Base-by-base conservation (phyloP, 1,140 invertebrate genomes). In the Brachionus plicatilis region DNA sequence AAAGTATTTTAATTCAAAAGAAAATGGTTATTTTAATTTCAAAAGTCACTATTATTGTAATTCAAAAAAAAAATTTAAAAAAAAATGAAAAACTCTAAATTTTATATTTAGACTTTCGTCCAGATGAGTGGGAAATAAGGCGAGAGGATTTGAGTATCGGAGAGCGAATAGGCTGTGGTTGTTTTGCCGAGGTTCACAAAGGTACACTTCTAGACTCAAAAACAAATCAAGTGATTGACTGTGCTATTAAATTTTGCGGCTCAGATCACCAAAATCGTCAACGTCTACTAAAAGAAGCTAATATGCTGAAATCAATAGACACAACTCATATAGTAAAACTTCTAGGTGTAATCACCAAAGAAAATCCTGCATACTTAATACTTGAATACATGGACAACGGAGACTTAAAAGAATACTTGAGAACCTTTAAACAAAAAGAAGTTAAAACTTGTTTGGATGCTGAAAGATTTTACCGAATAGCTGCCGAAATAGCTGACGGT, bases 401-500 rank as follows among this genome's bases (percentile, higher is more conserved):
- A 20, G 72, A 76, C 47, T 47, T 76, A 29, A 76, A 76, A 76
- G 72, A 76, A 76, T 76, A 76, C 24, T 24, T 76, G 3, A 76
- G 17, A 50, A 53, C 6, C 14, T 75, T 84, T 75, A 17, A 14
- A 29, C 24, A 20, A 12, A 17, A 41, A 4, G 41, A 68, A 56
- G 12, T 75, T 29, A 60, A 33, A n/a, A 20, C 4, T n/a, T 12
- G 11, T 24, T 37, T 75, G 3, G 60, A 11, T 43, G 14, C 20
- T 0, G 47, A 75, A n/a, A 33, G 93, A 95, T 66, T 91, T 94
- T 80, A 96, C 97, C 90, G 95, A 90, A 96, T 99, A 93, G 94
- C 96, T 33, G 96, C 96, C 11, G 97, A 99, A 91, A 98, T 99
- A 86, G 95, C 96, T 83, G 93, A 95, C 79, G 94, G 95, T 0